A percentile compares a stretch with the other conserved stretches of the same genome.
Conservation (phyloP, 2,888 invertebrate genomes). For the Amorpha juglandis region DNA sequence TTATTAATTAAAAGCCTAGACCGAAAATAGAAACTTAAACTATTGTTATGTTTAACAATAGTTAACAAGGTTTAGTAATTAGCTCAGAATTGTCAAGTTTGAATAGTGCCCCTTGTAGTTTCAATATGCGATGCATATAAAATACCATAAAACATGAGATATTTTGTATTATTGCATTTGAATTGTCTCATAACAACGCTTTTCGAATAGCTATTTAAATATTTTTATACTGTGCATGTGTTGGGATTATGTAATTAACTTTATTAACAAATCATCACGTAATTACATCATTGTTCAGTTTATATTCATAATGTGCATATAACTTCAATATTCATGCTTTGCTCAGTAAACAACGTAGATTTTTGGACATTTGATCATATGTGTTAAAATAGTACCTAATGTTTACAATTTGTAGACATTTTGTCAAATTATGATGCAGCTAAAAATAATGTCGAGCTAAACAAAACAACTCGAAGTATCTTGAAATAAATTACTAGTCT, state of each 20-base stretch:
- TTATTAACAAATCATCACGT: slow-evolving; percentile 13
- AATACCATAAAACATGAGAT: background rate
- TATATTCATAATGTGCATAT: background rate
- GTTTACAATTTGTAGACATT: slow-evolving; percentile 9
- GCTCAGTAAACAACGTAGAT: background rate
- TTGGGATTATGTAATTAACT: slow-evolving; percentile 18
- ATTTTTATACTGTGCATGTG: slow-evolving; percentile 19
- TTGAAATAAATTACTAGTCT: slow-evolving; percentile 14
- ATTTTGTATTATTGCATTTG: background rate
- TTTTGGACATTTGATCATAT: slow-evolving; percentile 4
- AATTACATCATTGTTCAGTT: slow-evolving; percentile 6
- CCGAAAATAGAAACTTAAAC: too few species aligned
- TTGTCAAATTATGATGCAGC: slow-evolving; percentile 6
- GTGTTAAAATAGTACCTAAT: slow-evolving; percentile 1
- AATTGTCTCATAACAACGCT: slow-evolving; percentile 12
- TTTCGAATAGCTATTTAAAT: slow-evolving; percentile 2
- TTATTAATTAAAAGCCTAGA: too few species aligned
- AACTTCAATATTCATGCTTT: slow-evolving; percentile 10
- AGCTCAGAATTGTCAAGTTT: too few species aligned
- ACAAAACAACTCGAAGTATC: slow-evolving; percentile 20
- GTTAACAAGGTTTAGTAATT: too few species aligned
- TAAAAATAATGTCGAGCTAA: slow-evolving; percentile 21
- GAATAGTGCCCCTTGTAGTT: too few species aligned
- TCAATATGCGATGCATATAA: background rate
- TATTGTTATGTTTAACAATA: too few species aligned